These are phyloP conservation scores for Heteromurus nitidus DNA, from an alignment of 2,888 invertebrate species.

Conservation along the genomic window DNA sequence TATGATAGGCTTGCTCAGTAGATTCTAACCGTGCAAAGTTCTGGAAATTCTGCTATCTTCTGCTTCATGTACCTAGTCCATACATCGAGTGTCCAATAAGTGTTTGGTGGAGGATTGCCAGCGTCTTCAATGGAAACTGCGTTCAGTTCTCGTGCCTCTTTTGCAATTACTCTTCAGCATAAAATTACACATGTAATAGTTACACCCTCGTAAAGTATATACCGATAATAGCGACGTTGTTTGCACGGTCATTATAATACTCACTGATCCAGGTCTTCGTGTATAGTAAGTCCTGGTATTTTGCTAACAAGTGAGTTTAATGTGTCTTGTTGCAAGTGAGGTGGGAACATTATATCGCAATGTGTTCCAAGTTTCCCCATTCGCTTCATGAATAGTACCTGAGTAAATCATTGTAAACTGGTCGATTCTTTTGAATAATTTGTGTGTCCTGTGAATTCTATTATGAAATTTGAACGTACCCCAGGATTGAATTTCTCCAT, in stretches of 20 bases:
- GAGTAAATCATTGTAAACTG: background rate
- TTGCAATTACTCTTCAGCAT: constrained; percentile 21
- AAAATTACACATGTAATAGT: background rate
- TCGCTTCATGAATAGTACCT: constrained; percentile 29
- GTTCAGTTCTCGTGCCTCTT: background rate
- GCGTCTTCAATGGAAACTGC: background rate
- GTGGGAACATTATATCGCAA: constrained; percentile 23
- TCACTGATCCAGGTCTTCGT: constrained; percentile 35
- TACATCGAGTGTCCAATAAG: background rate
- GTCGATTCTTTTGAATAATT: background rate
- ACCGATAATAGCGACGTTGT: background rate
- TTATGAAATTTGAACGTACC: background rate
- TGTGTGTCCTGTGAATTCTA: background rate
- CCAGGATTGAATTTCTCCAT: background rate
- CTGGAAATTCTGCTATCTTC: background rate
- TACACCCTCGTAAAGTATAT: too few relatives aligned
- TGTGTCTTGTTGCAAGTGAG: constrained; percentile 37
- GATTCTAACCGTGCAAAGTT: background rate
- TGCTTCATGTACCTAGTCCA: background rate
- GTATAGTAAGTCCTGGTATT: constrained; percentile 4
- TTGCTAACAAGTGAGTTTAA: background rate
- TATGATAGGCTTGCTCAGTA: constrained; percentile 6
- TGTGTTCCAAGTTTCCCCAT: background rate
- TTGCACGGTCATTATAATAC: background rate
- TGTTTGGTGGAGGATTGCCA: background rate